phyloP scores from a whole-genome alignment of 1,140 invertebrate genomes.

The Drepana arcuata region DNA sequence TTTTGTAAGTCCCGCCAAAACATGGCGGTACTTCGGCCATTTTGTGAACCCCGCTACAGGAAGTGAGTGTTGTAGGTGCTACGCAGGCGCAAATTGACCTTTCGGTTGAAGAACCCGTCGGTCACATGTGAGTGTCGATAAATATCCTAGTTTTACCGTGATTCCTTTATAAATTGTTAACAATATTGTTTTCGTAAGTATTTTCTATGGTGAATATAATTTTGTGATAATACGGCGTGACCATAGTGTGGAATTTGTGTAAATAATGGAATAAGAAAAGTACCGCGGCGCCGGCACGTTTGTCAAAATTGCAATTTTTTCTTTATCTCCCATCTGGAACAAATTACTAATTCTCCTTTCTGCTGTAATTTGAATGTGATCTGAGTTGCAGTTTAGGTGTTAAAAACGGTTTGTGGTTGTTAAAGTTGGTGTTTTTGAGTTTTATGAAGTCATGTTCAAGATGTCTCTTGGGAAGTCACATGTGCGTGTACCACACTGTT shows the following conservation, averaged over 20 bases:
- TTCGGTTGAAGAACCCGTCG: slow-evolving; percentile 73
- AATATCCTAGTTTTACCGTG: slow-evolving; percentile 67
- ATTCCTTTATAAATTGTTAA: slow-evolving; percentile 53
- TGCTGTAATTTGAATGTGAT: slow-evolving; percentile 18
- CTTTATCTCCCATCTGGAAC: slow-evolving; percentile 32
- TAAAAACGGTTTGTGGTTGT: slow-evolving; percentile 21
- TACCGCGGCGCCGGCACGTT: slow-evolving; percentile 64
- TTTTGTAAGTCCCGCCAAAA: slow-evolving; percentile 41
- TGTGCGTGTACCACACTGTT: slow-evolving; percentile 41
- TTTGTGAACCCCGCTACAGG: slow-evolving; percentile 69
- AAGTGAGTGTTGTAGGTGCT: slow-evolving; percentile 71
- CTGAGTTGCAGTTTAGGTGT: slow-evolving; percentile 19
- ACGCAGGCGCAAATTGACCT: slow-evolving; percentile 73
- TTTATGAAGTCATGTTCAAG: slow-evolving; percentile 39
- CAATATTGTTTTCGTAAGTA: slow-evolving; percentile 67
- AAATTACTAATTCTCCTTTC: slow-evolving; percentile 30
- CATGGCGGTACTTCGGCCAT: slow-evolving; percentile 35
- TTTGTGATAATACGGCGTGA: slow-evolving; percentile 43
- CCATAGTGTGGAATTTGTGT: slow-evolving; percentile 53
- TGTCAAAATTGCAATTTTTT: slow-evolving; percentile 61
- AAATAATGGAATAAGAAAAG: slow-evolving; percentile 39
- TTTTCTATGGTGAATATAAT: slow-evolving; percentile 58
- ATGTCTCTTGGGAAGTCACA: slow-evolving; percentile 54
- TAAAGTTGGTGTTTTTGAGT: slow-evolving; percentile 28
- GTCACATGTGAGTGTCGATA: slow-evolving; percentile 74